A percentile compares a stretch with the other conserved stretches of the same genome.
phyloP scores from a whole-genome alignment of 2,888 invertebrate species.

The Cheilosia urbana region DNA sequence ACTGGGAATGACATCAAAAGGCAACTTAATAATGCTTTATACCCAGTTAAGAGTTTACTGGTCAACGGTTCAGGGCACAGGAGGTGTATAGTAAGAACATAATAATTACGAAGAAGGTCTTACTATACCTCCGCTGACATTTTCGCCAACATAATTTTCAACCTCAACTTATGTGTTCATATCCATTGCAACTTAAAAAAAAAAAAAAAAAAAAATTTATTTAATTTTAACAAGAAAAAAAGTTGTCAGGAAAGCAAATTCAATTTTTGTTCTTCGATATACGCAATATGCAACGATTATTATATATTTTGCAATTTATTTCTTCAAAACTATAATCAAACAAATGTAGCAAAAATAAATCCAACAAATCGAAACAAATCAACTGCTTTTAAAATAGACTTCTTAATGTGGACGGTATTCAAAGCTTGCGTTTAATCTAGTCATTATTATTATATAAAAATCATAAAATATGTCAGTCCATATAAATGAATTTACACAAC shows the following conservation, averaged over 20 bases:
- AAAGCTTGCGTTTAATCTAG: slow-evolving; percentile 80
- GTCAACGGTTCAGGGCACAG: too few relatives aligned
- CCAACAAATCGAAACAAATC: slow-evolving; percentile 21
- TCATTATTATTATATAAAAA: slow-evolving; percentile 60
- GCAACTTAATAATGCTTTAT: too few relatives aligned
- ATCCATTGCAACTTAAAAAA: too few relatives aligned
- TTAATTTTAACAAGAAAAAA: slow-evolving; percentile 31
- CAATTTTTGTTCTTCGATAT: slow-evolving; percentile 72
- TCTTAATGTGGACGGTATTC: slow-evolving; percentile 81
- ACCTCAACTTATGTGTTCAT: not conserved
- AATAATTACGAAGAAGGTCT: too few relatives aligned
- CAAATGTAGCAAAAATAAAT: slow-evolving; percentile 28
- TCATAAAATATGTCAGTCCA: slow-evolving; percentile 69
- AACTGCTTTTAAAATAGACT: slow-evolving; percentile 52
- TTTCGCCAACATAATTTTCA: too few relatives aligned
- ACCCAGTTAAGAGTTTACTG: too few relatives aligned
- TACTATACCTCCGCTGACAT: too few relatives aligned
- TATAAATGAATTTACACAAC: slow-evolving; percentile 55
- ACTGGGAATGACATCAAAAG: too few relatives aligned
- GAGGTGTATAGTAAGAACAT: too few relatives aligned
- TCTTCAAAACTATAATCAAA: slow-evolving; percentile 5
- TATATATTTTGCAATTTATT: slow-evolving; percentile 18
- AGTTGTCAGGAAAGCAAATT: slow-evolving; percentile 66
- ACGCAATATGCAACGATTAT: slow-evolving; percentile 8
- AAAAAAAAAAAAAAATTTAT: not conserved